These are phyloP conservation scores for Micronycteris hirsuta DNA, from an alignment of 2,113 vertebrate species.

Conservation along the genomic window DNA sequence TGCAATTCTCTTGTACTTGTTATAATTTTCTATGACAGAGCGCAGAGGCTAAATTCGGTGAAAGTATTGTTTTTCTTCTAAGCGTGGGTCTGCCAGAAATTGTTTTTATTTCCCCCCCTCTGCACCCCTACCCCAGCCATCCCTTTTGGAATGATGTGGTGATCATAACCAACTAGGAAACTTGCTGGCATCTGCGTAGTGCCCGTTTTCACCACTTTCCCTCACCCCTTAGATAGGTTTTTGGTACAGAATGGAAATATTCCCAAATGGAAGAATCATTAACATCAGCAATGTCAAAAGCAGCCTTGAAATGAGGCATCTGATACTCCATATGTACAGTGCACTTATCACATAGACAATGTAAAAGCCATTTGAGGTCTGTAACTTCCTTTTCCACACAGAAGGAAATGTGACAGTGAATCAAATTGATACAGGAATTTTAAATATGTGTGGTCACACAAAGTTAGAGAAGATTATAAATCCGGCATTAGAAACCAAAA, in stretches of 20 bases:
- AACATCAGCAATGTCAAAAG: constrained; percentile 12
- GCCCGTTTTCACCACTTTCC: neutral
- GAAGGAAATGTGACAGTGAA: constrained; percentile 56
- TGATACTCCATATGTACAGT: constrained; percentile 2
- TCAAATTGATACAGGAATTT: constrained; percentile 67
- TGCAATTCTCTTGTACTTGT: constrained; percentile 66
- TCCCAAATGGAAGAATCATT: constrained; percentile 45
- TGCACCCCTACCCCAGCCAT: neutral
- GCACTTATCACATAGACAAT: neutral
- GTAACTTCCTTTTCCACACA: constrained; percentile 67
- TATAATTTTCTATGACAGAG: constrained; percentile 74
- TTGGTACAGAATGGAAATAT: neutral
- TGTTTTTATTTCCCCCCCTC: constrained; percentile 47
- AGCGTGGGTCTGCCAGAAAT: constrained; percentile 56
- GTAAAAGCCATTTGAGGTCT: constrained; percentile 50
- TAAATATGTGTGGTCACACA: constrained; percentile 68
- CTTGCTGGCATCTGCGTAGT: constrained; percentile 7
- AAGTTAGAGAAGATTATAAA: constrained; percentile 69
- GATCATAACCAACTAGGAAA: constrained; percentile 19
- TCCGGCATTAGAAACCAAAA: constrained; percentile 69
- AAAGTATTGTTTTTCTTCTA: constrained; percentile 73
- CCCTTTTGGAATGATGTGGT: constrained; percentile 29
- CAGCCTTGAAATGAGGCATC: constrained; percentile 43
- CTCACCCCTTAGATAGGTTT: neutral
- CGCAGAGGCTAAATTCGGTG: constrained; percentile 68